A percentile compares a stretch with the other conserved stretches of the same genome.
Conservation (phyloP, 1,140 invertebrate genomes). For the Leptonema lineaticorne region DNA sequence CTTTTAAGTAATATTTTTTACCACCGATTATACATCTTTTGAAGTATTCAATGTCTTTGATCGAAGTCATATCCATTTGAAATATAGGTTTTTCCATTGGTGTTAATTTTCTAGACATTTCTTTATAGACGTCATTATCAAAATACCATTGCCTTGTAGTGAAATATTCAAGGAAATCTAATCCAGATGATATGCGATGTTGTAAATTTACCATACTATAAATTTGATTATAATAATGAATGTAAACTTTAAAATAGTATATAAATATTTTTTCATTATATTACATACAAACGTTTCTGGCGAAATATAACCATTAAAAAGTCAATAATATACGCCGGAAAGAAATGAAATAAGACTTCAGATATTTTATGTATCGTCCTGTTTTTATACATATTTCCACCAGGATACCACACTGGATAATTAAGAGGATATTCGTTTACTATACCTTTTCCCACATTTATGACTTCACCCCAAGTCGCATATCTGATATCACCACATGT, state of each 20-base stretch:
- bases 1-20: slow-evolving; percentile 63
- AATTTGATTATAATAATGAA: neutral
- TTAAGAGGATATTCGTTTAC: slow-evolving; percentile 54
- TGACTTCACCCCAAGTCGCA: slow-evolving; percentile 77
- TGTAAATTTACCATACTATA: slow-evolving; percentile 59
- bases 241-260: neutral
- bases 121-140: slow-evolving; percentile 50
- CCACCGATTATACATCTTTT: slow-evolving; percentile 53
- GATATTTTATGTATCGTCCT: slow-evolving; percentile 55
- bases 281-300: slow-evolving; percentile 64
- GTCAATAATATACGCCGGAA: slow-evolving; percentile 66
- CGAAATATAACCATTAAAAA: slow-evolving; percentile 58
- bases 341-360: slow-evolving; percentile 60
- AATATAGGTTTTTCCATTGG: slow-evolving; percentile 62
- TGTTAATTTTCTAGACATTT: slow-evolving; percentile 59
- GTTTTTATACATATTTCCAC: slow-evolving; percentile 62
- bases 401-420: slow-evolving; percentile 65
- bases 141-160: slow-evolving; percentile 72
- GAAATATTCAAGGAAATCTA: slow-evolving; percentile 68
- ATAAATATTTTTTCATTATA: neutral
- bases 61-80: slow-evolving; percentile 53
- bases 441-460: slow-evolving; percentile 62
- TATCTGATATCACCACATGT: slow-evolving; percentile 66
- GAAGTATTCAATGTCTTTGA: slow-evolving; percentile 50
- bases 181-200: slow-evolving; percentile 54